Base-by-base conservation (phyloP, 2,888 invertebrate species). In the Polietes domitor region DNA sequence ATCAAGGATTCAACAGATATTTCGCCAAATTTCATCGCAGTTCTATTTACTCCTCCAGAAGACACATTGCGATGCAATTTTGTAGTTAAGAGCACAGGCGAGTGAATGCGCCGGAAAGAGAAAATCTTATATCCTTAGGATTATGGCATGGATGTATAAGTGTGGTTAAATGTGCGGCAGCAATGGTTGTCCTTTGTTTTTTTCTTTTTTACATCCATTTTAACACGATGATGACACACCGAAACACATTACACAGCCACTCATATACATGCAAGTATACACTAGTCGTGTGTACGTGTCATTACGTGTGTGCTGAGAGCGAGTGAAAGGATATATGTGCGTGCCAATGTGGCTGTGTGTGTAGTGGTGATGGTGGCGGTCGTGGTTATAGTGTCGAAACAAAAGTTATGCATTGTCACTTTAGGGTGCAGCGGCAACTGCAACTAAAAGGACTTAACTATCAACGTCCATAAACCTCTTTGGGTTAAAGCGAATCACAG, bases 391-490 rank as follows among this genome's bases (percentile, higher is more conserved):
- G 83, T 84, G 84, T 78, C 81, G 80, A 78, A 84, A 81, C 73
- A 81, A 76, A 78, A 78, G 75, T 78, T 73, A 81, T 81, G 84
- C 81, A 78, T 81, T 84, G 84, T 79, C 81, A 81, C 76, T 84
- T 76, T 75, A 68, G 72, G 78, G 73, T 77, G 70, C 74, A 71
- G 41, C 32, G 73, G 17, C 32, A 75, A 71, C 75, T 55, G 63
- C 41, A 65, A 19, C 26, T 26, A 70, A 65, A 76, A 81, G 58
- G 72, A 75, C 78, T 81, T 84, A 81, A 84, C 47, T 55, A 78
- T 71, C 72, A 73, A 61, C 73, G 63, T 21, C 61, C 71, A 80
- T 84, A 84, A 84, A 84, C 75, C 78, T 76, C 81, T 84, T 84
- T 78, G 58, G 77, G 24, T 71, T 68, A 58, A 83, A 80, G 3